Evolutionary conservation across 2,797 vertebrate genomes (phyloP).

Genomic region (Sebastes kiyomatsui): DNA sequence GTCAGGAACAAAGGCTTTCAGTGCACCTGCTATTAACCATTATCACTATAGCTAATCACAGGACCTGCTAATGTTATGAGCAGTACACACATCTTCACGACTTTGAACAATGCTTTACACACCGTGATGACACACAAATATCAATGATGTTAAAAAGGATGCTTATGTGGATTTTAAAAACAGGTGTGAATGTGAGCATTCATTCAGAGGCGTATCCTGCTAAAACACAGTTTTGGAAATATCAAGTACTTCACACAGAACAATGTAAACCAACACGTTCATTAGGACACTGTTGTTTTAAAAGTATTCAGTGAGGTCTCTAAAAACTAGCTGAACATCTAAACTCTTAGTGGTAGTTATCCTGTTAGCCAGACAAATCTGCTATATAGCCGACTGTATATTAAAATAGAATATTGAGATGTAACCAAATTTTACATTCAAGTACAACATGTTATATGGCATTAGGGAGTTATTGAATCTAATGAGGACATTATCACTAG

Average conservation of each 20-base stretch:
- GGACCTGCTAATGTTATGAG: neutral
- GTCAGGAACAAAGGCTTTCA: slow-evolving; percentile 41
- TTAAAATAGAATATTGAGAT: slow-evolving; percentile 54
- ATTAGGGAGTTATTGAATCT: slow-evolving; percentile 24
- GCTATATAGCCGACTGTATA: slow-evolving; percentile 6
- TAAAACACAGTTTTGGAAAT: slow-evolving; percentile 51
- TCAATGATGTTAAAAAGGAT: slow-evolving; percentile 5
- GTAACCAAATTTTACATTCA: slow-evolving; percentile 38
- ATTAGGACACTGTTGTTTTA: slow-evolving; percentile 3
- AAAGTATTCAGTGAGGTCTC: slow-evolving; percentile 43
- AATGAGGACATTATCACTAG: slow-evolving; percentile 27
- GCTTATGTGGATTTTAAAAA: slow-evolving; percentile 21
- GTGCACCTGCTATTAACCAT: slow-evolving; percentile 26
- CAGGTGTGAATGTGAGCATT: slow-evolving; percentile 1
- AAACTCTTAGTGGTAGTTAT: slow-evolving; percentile 24
- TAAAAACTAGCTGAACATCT: slow-evolving; percentile 35
- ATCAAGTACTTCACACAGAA: slow-evolving; percentile 21
- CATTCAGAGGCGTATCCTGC: slow-evolving; percentile 25
- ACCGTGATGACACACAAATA: slow-evolving; percentile 11
- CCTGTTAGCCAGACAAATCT: slow-evolving; percentile 16
- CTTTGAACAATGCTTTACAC: slow-evolving; percentile 4
- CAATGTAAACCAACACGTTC: slow-evolving; percentile 13
- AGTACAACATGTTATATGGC: slow-evolving; percentile 47
- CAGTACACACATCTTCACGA: neutral
- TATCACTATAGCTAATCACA: slow-evolving; percentile 14